phyloP scores from a whole-genome alignment of 2,888 invertebrate genomes.

The Tetragonula carbonaria region DNA sequence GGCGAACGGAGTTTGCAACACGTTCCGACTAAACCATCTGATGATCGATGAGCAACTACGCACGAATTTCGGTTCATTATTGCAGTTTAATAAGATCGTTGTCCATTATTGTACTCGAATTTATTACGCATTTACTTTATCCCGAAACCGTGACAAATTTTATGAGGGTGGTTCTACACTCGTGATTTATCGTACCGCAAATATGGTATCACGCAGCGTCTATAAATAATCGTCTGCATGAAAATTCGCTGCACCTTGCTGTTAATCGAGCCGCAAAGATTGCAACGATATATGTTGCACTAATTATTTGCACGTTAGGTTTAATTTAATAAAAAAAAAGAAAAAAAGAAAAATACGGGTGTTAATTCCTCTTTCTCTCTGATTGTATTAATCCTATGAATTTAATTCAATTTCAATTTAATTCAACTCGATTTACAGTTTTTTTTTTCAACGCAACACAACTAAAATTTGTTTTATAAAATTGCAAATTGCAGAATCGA shows the following conservation, averaged over 20 bases:
- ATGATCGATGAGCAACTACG: slow-evolving; percentile 3
- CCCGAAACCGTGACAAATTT: slow-evolving; percentile 51
- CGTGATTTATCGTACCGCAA: slow-evolving; percentile 52
- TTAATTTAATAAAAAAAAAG: not conserved
- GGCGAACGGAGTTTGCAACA: not conserved
- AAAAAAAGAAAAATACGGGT: not conserved
- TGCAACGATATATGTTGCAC: not conserved
- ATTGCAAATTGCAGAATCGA: not conserved
- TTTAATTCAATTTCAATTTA: not conserved
- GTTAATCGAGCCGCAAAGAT: not conserved
- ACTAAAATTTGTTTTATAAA: not conserved
- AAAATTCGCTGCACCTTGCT: slow-evolving; percentile 29
- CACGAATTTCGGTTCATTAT: slow-evolving; percentile 38
- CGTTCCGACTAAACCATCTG: not conserved
- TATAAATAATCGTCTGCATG: slow-evolving; percentile 49
- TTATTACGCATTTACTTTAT: slow-evolving; percentile 47
- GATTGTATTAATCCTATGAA: not conserved
- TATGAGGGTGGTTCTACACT: slow-evolving; percentile 39
- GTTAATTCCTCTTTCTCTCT: not conserved
- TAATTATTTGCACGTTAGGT: too few species aligned
- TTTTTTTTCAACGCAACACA: not conserved
- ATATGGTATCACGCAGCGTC: slow-evolving; percentile 51
- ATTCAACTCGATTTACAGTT: too few species aligned
- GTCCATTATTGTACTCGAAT: slow-evolving; percentile 46
- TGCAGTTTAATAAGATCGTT: slow-evolving; percentile 48